Conservation (phyloP, 1,140 invertebrate species). For the Drosophila tani region DNA sequence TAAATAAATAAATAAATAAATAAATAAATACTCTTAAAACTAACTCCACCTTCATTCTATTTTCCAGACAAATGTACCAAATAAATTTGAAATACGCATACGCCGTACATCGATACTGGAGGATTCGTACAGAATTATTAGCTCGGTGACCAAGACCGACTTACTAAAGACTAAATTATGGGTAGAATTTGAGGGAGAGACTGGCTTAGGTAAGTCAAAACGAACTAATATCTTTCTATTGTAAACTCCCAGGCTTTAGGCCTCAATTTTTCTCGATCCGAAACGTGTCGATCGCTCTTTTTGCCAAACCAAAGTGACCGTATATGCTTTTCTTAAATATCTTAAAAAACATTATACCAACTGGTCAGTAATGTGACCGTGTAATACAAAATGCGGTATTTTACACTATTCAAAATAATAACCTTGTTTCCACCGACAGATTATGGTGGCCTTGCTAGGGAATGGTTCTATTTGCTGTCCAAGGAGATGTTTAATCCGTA, state of each 20-base stretch:
- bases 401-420: not conserved
- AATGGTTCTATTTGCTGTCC: slow-evolving; percentile 99
- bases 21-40: too few species aligned
- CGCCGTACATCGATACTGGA: slow-evolving; percentile 96
- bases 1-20: too few species aligned
- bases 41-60: slow-evolving; percentile 25
- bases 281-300: too few species aligned
- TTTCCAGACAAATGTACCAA: slow-evolving; percentile 95
- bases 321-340: too few species aligned
- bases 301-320: too few species aligned
- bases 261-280: too few species aligned
- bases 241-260: too few species aligned
- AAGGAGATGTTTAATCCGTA: slow-evolving; percentile 99
- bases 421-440: slow-evolving; percentile 86
- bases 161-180: slow-evolving; percentile 98
- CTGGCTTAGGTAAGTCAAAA: slow-evolving; percentile 87
- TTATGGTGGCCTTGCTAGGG: slow-evolving; percentile 98
- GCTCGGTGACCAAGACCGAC: slow-evolving; percentile 93
- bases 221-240: not conserved
- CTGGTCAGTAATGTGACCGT: too few species aligned
- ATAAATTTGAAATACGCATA: slow-evolving; percentile 99
- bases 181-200: slow-evolving; percentile 99
- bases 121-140: slow-evolving; percentile 97
- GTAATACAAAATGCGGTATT: too few species aligned
- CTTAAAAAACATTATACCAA: too few species aligned